Evolutionary conservation across 2,113 vertebrate genomes (phyloP).

Genomic region (Ceyx cyanopectus): DNA sequence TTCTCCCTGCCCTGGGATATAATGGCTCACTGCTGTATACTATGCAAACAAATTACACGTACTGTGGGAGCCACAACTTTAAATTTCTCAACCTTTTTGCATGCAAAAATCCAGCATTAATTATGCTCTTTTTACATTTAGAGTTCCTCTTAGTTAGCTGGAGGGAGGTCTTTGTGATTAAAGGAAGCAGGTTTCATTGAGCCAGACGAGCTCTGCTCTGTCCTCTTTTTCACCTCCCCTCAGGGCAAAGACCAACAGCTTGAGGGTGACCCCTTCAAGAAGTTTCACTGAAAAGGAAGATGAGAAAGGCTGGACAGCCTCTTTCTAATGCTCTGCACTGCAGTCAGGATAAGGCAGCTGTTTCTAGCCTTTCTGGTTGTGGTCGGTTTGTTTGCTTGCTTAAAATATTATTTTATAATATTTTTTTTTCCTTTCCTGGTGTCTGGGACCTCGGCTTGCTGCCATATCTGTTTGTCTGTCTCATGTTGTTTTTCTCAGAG

Average conservation of each 20-base stretch:
- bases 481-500: conserved; percentile 72
- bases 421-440: background rate
- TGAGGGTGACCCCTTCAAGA: conserved; percentile 68
- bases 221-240: conserved; percentile 77
- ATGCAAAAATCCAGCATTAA: conserved; percentile 56
- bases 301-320: conserved; percentile 53
- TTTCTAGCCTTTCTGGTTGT: conserved; percentile 58
- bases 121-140: conserved; percentile 29
- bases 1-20: background rate
- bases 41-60: conserved; percentile 36
- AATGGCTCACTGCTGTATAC: background rate
- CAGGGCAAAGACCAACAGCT: conserved; percentile 74
- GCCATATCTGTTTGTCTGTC: conserved; percentile 76
- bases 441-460: conserved; percentile 58
- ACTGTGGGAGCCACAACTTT: conserved; percentile 56
- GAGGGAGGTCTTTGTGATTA: conserved; percentile 69
- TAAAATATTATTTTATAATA: background rate
- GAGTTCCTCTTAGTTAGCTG: conserved; percentile 10
- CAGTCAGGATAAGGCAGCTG: conserved; percentile 76
- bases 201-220: conserved; percentile 64
- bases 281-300: conserved; percentile 66
- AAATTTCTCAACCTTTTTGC: conserved; percentile 52
- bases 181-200: conserved; percentile 66
- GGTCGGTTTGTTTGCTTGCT: background rate
- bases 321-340: conserved; percentile 39